These are phyloP conservation scores for Bombus vancouverensis DNA, from an alignment of 1,140 invertebrate species.

Conservation along the genomic window DNA sequence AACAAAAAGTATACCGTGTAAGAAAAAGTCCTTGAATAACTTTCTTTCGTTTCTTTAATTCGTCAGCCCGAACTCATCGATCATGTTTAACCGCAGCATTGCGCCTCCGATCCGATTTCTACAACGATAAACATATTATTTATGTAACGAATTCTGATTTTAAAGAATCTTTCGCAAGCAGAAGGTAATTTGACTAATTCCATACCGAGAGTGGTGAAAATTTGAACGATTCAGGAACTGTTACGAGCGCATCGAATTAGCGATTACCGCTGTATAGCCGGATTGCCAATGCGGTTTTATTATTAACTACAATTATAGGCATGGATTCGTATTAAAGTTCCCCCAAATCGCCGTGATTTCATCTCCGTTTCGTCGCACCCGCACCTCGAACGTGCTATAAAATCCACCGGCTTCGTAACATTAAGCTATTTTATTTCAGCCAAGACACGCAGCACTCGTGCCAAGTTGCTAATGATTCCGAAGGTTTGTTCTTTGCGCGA, in stretches of 20 bases:
- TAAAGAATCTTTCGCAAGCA: not conserved
- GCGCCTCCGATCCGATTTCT: not conserved
- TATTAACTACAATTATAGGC: slow-evolving; percentile 80
- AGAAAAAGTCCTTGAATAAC: too few relatives aligned
- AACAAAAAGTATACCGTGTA: not conserved
- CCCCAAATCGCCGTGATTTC: slow-evolving; percentile 76
- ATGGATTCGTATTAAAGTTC: slow-evolving; percentile 75
- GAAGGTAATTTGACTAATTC: not conserved
- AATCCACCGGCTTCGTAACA: slow-evolving; percentile 61
- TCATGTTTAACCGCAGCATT: not conserved
- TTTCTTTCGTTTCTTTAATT: not conserved
- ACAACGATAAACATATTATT: not conserved
- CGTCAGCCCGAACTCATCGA: not conserved
- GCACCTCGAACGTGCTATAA: slow-evolving; percentile 74
- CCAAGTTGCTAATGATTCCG: slow-evolving; percentile 72
- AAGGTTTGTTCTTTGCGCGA: slow-evolving; percentile 67
- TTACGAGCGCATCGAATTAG: slow-evolving; percentile 33
- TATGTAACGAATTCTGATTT: not conserved
- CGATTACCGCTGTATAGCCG: slow-evolving; percentile 57
- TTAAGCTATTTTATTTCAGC: slow-evolving; percentile 73
- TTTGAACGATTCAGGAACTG: slow-evolving; percentile 44
- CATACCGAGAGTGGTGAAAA: not conserved
- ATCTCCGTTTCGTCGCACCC: slow-evolving; percentile 71
- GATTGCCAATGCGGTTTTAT: slow-evolving; percentile 80
- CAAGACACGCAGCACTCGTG: slow-evolving; percentile 55